phyloP scores from a whole-genome alignment of 2,888 invertebrate genomes.

The Drosophila koepferae region DNA sequence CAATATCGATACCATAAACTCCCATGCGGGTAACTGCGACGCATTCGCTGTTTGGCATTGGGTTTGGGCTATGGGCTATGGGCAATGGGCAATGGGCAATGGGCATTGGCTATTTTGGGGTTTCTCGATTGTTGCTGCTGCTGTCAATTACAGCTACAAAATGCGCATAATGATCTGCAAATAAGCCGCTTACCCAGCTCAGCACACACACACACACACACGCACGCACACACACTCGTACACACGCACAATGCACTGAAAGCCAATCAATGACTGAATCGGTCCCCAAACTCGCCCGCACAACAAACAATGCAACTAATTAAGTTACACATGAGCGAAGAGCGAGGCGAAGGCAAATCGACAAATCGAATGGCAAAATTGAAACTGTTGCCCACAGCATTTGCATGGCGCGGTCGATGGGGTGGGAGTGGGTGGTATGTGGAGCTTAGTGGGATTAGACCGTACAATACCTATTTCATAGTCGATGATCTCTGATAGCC shows the following conservation, averaged over 20 bases:
- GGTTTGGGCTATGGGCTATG: not conserved
- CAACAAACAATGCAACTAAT: slow-evolving; percentile 73
- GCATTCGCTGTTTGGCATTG: not conserved
- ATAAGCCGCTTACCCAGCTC: slow-evolving; percentile 51
- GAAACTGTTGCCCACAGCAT: slow-evolving; percentile 37
- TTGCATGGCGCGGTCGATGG: not conserved
- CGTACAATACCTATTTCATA: slow-evolving; percentile 6
- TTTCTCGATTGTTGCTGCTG: slow-evolving; percentile 17
- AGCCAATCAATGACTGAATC: slow-evolving; percentile 49
- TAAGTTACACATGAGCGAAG: slow-evolving; percentile 59
- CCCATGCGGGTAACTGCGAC: not conserved
- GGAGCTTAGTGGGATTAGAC: not conserved
- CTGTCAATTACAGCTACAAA: slow-evolving; percentile 43
- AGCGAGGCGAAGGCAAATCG: slow-evolving; percentile 25
- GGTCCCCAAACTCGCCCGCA: slow-evolving; percentile 24
- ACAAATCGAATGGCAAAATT: slow-evolving; percentile 53
- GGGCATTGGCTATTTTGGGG: not conserved
- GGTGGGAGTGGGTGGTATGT: rapidly evolving
- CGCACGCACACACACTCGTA: not conserved
- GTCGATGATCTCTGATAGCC: slow-evolving; percentile 5
- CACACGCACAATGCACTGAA: not conserved
- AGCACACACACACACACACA: not conserved
- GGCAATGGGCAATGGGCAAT: too few relatives aligned
- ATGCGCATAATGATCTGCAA: slow-evolving; percentile 56
- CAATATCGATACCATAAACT: slow-evolving; percentile 35